A percentile compares a stretch with the other conserved stretches of the same genome.
phyloP scores from a whole-genome alignment of 2,797 vertebrate genomes.

The Falco naumanni region DNA sequence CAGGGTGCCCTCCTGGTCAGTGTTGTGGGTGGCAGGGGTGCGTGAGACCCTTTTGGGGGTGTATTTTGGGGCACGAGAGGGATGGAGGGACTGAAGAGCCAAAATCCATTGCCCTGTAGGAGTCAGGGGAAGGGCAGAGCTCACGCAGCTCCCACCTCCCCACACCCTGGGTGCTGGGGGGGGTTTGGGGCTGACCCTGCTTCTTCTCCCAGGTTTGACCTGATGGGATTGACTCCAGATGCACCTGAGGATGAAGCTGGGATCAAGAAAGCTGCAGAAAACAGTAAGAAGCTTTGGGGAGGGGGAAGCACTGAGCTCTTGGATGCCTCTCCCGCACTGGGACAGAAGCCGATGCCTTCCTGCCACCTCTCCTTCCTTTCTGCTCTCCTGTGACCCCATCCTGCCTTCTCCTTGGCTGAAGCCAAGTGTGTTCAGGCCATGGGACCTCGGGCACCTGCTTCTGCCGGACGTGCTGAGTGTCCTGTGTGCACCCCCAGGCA shows the following conservation, averaged over 20 bases:
- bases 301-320: neutral
- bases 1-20: slow-evolving; percentile 91
- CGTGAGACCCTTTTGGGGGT: neutral
- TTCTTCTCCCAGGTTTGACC: slow-evolving; percentile 88
- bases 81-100: neutral
- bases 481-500: neutral
- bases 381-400: neutral
- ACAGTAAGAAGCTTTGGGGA: slow-evolving; percentile 82
- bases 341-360: neutral
- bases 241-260: slow-evolving; percentile 93
- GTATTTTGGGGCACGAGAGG: neutral
- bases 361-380: neutral
- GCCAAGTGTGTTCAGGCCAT: neutral
- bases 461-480: neutral
- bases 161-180: neutral
- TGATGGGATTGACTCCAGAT: slow-evolving; percentile 92
- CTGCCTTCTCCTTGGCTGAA: neutral
- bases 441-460: neutral
- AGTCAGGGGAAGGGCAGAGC: neutral
- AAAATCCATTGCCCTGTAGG: neutral
- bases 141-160: neutral
- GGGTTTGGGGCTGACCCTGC: neutral
- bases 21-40: neutral
- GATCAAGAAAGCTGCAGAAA: slow-evolving; percentile 96
- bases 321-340: neutral